Evolutionary conservation across 2,888 invertebrate species (phyloP).

Genomic region (Eupithecia tripunctaria): DNA sequence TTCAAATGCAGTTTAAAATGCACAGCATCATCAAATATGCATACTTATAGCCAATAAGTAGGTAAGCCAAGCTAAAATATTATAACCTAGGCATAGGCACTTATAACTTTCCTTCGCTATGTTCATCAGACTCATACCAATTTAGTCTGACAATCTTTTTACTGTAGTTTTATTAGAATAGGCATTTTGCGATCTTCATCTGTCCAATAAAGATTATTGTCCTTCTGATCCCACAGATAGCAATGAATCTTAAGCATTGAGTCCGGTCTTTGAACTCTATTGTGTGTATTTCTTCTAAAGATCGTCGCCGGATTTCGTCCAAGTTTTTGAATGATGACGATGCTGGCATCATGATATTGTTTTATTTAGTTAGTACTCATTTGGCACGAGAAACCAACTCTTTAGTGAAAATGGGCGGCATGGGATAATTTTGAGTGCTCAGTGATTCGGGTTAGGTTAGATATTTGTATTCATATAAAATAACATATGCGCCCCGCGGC

Average conservation of each 20-base stretch:
- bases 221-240: conserved; percentile 43
- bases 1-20: neutral
- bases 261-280: conserved; percentile 31
- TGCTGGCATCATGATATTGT: neutral
- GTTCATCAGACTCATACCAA: conserved; percentile 7
- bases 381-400: neutral
- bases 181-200: conserved; percentile 43
- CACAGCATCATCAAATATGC: no score
- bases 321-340: neutral
- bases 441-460: neutral
- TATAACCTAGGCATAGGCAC: neutral
- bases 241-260: conserved; percentile 16
- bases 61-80: neutral
- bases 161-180: conserved; percentile 48
- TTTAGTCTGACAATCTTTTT: conserved; percentile 39
- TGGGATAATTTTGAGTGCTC: neutral
- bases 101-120: neutral
- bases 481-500: no score
- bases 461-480: neutral
- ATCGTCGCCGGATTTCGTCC: neutral
- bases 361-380: neutral
- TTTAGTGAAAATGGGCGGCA: neutral
- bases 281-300: neutral
- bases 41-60: no score
- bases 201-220: conserved; percentile 49